A percentile compares a stretch with the other conserved stretches of the same genome.
Evolutionary conservation across 2,113 vertebrate species (phyloP).

Genomic region (Mesembrinibis cayennensis): DNA sequence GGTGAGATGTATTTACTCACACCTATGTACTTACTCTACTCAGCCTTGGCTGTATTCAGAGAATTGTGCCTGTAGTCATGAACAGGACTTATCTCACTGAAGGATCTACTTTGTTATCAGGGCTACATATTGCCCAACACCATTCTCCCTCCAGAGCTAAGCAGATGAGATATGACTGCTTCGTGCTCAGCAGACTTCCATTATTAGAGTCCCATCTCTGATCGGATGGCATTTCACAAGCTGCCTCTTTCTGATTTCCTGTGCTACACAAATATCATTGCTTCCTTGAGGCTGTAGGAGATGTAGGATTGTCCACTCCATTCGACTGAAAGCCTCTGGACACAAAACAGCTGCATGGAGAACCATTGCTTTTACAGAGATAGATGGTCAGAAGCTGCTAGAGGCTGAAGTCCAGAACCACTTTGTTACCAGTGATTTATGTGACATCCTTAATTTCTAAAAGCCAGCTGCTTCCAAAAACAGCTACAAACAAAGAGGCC

Average conservation of each 20-base stretch:
- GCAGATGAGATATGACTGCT: constrained; percentile 15
- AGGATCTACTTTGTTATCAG: neutral
- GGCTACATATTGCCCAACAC: neutral
- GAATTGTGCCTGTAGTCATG: neutral
- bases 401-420: constrained; percentile 46
- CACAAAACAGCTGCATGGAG: constrained; percentile 51
- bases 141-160: neutral
- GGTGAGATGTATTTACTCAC: neutral
- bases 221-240: neutral
- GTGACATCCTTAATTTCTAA: constrained; percentile 33
- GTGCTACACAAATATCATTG: neutral
- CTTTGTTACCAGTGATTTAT: constrained; percentile 59
- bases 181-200: neutral
- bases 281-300: constrained; percentile 54
- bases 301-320: constrained; percentile 34
- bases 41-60: neutral
- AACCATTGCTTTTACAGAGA: constrained; percentile 25
- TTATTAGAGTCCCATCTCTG: constrained; percentile 15
- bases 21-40: neutral
- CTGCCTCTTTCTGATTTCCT: constrained; percentile 21
- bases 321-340: constrained; percentile 52
- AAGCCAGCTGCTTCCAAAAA: constrained; percentile 62
- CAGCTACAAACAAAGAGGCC: constrained; percentile 31
- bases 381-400: constrained; percentile 35
- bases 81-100: neutral